phyloP scores from a whole-genome alignment of 2,888 invertebrate species.

The Perizoma affinitatum region DNA sequence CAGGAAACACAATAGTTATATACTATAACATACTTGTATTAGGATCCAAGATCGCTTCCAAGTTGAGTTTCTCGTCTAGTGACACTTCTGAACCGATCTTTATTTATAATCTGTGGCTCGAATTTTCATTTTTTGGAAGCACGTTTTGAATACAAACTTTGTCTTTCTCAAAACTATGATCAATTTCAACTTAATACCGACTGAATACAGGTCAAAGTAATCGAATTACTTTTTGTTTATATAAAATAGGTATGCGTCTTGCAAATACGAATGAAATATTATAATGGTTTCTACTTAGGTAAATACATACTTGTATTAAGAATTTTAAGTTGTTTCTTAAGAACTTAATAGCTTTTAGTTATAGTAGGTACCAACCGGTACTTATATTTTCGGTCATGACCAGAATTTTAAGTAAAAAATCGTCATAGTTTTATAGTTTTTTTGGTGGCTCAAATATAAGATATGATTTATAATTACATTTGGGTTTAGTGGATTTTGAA shows the following conservation, averaged over 20 bases:
- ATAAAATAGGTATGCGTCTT: conserved; percentile 23
- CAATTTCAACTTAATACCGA: conserved; percentile 8
- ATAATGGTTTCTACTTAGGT: conserved; percentile 24
- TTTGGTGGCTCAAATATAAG: no score
- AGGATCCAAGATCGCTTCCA: no score
- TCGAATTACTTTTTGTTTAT: neutral
- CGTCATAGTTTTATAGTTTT: neutral
- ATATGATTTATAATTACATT: no score
- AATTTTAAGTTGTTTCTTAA: conserved; percentile 30
- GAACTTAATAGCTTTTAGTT: conserved; percentile 29
- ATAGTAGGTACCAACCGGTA: conserved; percentile 10
- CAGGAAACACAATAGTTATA: no score
- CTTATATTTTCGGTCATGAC: conserved; percentile 3
- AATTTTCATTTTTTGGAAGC: conserved; percentile 66
- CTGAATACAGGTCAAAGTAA: conserved; percentile 3
- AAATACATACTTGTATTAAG: conserved; percentile 22
- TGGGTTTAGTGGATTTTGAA: no score
- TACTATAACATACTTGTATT: no score
- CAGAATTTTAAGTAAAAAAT: neutral
- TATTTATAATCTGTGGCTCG: conserved; percentile 38
- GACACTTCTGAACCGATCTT: neutral
- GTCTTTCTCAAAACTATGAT: neutral
- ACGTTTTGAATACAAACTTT: conserved; percentile 34
- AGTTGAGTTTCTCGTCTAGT: neutral
- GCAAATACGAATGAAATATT: conserved; percentile 31